Evolutionary conservation across 1,140 invertebrate species (phyloP), one percentile per base, ranked within the genome.

Genomic region (Drosophila bipectinata): DNA sequence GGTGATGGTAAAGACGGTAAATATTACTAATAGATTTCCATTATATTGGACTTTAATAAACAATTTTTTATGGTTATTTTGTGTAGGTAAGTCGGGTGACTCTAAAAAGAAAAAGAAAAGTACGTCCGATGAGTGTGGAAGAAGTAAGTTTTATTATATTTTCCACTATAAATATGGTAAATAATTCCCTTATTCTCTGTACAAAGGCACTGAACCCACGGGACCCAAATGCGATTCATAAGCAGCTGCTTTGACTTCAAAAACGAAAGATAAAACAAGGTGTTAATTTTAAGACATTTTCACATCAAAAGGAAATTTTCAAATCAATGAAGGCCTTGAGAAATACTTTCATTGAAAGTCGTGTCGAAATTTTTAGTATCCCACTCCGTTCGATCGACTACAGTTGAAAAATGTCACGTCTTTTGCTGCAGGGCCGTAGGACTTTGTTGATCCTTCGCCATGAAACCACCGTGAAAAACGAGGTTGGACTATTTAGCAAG

Each of bases 401-500:
- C 21, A 48, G 12, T n/a, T 28, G 8, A 4, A 34, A 49, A 34
- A 67, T 67, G 63, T 63, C 59, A 5, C 47, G 60, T 5, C 45
- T 67, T 64, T 64, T 64, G 48, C 14, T 67, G 14, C 63, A 67
- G 26, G 49, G 63, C 18, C 47, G 59, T 9, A 49, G 63, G 21
- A 67, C 63, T 26, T 52, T 67, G 60, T 26, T 67, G 59, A 30
- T 67, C 39, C 63, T 67, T 18, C 18, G 45, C 10, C 63, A 51
- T 4, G 47, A 51, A 10, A 7, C 60, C 5, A 28, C 41, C 4
- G 37, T 67, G 14, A 12, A 32, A 12, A 44, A 52, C 12, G 47
- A 67, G 1, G 56, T 41, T 8, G 66, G 66, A 26, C 45, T 69
- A 7, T 69, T 69, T 3, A 18, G 51, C 26, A 69, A 48, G 18